Evolutionary conservation across 1,140 invertebrate species (phyloP).

Genomic region (Conopomorpha cramerella): DNA sequence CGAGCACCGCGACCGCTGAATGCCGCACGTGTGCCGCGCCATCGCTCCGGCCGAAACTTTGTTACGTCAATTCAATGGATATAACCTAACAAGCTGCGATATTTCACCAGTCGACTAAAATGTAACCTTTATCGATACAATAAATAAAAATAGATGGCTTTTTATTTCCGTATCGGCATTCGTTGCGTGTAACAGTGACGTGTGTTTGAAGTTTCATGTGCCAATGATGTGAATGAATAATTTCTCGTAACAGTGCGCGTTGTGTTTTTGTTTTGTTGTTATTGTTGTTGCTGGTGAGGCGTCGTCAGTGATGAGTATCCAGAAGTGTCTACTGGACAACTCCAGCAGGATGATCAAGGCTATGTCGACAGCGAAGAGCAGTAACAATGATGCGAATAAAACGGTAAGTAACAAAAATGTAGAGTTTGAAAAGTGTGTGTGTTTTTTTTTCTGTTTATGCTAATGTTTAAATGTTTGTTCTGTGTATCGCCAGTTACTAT

Average conservation of each 20-base stretch:
- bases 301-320: conserved; percentile 47
- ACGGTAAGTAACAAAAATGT: conserved; percentile 22
- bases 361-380: conserved; percentile 48
- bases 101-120: conserved; percentile 19
- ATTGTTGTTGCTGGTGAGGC: too few relatives aligned
- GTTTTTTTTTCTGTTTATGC: too few relatives aligned
- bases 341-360: conserved; percentile 55
- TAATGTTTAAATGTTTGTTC: too few relatives aligned
- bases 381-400: conserved; percentile 34
- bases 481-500: too few relatives aligned
- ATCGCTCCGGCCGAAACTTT: conserved; percentile 31
- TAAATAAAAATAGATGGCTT: conserved; percentile 11
- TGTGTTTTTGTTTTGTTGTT: conserved; percentile 18
- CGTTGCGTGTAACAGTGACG: conserved; percentile 12
- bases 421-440: too few relatives aligned
- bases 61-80: conserved; percentile 57
- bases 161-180: conserved; percentile 14
- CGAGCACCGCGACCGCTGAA: too few relatives aligned
- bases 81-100: conserved; percentile 47
- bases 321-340: conserved; percentile 55
- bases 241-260: too few relatives aligned
- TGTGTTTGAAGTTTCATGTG: conserved; percentile 23
- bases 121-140: conserved; percentile 37
- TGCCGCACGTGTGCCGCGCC: too few relatives aligned
- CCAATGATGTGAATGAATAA: conserved; percentile 37